Percentiles rank a stretch among this genome's conserved stretches.
Evolutionary conservation across 1,140 invertebrate species (phyloP).

Genomic region (Ptiloglossa arizonensis): DNA sequence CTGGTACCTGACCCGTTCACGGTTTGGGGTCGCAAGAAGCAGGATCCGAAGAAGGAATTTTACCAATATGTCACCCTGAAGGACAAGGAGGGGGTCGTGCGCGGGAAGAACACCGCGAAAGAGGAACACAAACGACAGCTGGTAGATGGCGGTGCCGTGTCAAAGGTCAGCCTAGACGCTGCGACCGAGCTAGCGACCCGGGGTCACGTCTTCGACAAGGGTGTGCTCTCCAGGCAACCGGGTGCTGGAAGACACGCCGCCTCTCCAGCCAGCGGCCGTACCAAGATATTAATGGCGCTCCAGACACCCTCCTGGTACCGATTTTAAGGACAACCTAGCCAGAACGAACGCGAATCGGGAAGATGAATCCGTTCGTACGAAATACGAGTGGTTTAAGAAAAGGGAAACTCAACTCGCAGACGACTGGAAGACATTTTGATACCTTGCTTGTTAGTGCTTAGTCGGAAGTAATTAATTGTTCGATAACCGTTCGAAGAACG

Average conservation of each 20-base stretch:
- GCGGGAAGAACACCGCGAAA: conserved; percentile 74
- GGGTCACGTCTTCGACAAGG: conserved; percentile 78
- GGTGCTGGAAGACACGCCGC: conserved; percentile 68
- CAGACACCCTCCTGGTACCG: conserved; percentile 80
- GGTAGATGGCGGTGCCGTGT: conserved; percentile 75
- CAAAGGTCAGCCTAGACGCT: conserved; percentile 76
- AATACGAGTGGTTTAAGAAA: background rate
- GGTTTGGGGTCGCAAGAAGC: conserved; percentile 86
- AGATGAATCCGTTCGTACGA: background rate
- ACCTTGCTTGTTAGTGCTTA: background rate
- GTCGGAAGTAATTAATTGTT: too few relatives aligned
- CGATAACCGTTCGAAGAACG: background rate
- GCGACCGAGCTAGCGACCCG: conserved; percentile 75
- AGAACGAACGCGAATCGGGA: background rate
- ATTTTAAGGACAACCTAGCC: conserved; percentile 67
- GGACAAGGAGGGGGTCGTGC: conserved; percentile 74
- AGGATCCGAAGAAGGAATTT: conserved; percentile 78
- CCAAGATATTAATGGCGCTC: conserved; percentile 77
- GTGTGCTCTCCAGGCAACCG: conserved; percentile 74
- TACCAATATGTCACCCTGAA: conserved; percentile 78
- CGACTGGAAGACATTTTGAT: background rate
- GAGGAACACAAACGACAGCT: conserved; percentile 77
- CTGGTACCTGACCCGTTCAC: conserved; percentile 90
- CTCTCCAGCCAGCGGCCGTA: conserved; percentile 73
- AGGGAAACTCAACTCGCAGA: too few relatives aligned